Conservation (phyloP, 1,140 invertebrate species). For the Philotrypesis tridentata region DNA sequence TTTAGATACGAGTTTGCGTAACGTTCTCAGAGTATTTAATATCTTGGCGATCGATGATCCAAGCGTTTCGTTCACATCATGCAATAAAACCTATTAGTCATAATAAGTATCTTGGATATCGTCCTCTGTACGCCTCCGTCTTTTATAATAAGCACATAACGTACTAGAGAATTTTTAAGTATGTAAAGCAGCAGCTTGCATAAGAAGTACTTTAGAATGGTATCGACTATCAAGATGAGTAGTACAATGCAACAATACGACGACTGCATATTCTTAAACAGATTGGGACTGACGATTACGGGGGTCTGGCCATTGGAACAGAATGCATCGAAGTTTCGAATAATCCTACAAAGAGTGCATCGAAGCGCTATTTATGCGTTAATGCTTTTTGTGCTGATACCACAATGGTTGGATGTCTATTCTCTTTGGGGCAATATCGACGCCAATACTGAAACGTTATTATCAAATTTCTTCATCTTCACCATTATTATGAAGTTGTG, state of each 20-base stretch:
- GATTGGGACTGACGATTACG: not conserved
- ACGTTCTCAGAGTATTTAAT: too few species aligned
- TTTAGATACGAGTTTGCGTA: too few species aligned
- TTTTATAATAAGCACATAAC: too few species aligned
- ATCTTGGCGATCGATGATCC: too few species aligned
- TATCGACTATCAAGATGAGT: too few species aligned
- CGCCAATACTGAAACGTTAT: conserved; percentile 10
- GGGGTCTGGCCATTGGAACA: conserved; percentile 16
- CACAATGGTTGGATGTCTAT: conserved; percentile 38
- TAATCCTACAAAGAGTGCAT: not conserved
- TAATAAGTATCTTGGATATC: too few species aligned
- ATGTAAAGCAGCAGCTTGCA: too few species aligned
- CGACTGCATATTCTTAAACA: not conserved
- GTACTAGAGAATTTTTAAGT: too few species aligned
- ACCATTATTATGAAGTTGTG: not conserved
- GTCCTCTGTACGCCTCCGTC: too few species aligned
- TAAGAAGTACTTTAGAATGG: too few species aligned
- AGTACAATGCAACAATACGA: conserved; percentile 5
- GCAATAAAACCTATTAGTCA: too few species aligned
- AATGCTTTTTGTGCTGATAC: not conserved
- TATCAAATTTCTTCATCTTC: conserved; percentile 15
- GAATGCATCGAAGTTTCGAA: not conserved
- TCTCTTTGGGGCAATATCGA: conserved; percentile 26
- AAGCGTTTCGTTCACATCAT: too few species aligned
- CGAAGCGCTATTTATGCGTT: not conserved